phyloP scores from a whole-genome alignment of 30 jellyfish, hydroid and myxozoan species.

The Cassiopea andromeda region DNA sequence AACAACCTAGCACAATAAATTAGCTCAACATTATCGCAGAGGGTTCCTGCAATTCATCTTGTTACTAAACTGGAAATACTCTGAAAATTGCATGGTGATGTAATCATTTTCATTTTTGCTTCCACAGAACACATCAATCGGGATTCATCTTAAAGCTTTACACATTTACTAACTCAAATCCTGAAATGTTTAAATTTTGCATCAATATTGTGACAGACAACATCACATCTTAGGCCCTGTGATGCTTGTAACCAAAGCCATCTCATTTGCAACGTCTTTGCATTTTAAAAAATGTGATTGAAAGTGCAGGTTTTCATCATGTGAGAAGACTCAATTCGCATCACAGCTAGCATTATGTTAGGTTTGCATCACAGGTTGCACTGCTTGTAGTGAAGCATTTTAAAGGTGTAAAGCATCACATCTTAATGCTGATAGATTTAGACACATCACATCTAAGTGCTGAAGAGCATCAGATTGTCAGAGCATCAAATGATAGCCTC shows the following conservation, averaged over 20 bases:
- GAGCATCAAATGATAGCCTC: constrained; percentile 69
- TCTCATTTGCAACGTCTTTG: constrained; percentile 7
- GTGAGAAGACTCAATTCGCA: constrained; percentile 3
- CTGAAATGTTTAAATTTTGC: background rate
- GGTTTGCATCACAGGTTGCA: constrained; percentile 29
- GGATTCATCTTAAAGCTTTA: background rate
- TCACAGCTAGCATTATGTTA: constrained; percentile 2
- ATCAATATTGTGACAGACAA: background rate
- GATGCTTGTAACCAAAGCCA: background rate
- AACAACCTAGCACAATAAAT: background rate
- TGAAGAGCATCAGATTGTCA: constrained; percentile 52
- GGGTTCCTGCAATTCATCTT: no score
- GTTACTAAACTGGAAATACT: no score
- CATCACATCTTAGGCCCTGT: background rate
- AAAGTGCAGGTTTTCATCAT: background rate
- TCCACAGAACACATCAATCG: background rate
- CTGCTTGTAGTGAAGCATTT: constrained; percentile 4
- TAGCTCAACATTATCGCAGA: no score
- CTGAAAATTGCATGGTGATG: background rate
- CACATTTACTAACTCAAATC: background rate
- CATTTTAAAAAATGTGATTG: background rate
- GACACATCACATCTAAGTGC: constrained; percentile 40
- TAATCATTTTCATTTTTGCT: no score
- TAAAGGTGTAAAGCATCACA: constrained; percentile 28
- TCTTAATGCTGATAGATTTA: constrained; percentile 5